A percentile compares a stretch with the other conserved stretches of the same genome.
Evolutionary conservation across 2,888 invertebrate genomes (phyloP).

Genomic region (Acleris emargana): DNA sequence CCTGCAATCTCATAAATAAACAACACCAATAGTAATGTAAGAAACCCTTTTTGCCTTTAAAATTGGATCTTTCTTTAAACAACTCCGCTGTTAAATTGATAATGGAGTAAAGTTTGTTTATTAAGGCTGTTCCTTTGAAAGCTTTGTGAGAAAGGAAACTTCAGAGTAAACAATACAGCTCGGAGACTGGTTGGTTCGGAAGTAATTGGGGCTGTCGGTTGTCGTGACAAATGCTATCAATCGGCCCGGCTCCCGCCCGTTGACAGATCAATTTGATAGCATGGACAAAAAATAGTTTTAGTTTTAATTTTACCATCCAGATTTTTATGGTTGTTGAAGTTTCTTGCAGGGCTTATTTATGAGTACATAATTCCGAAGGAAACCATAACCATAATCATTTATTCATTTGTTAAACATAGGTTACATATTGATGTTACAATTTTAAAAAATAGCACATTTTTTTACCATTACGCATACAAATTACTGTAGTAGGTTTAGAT

Average conservation of each 20-base stretch:
- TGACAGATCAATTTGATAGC: constrained; percentile 26
- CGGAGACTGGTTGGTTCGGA: constrained; percentile 14
- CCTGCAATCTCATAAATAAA: constrained; percentile 18
- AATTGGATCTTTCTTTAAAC: constrained; percentile 14
- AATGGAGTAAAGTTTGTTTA: constrained; percentile 26
- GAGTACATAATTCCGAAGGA: too few relatives aligned
- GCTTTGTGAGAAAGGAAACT: constrained; percentile 24
- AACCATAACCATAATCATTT: too few relatives aligned
- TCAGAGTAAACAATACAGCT: constrained; percentile 17
- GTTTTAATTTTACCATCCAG: too few relatives aligned
- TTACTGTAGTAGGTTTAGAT: too few relatives aligned
- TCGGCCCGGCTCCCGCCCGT: constrained; percentile 10
- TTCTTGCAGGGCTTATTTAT: too few relatives aligned
- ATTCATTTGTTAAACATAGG: too few relatives aligned
- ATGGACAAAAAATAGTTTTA: too few relatives aligned
- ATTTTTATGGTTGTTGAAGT: too few relatives aligned
- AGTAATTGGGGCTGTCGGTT: constrained; percentile 30
- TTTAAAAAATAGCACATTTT: too few relatives aligned
- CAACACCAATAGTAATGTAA: constrained; percentile 17
- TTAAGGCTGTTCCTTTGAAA: constrained; percentile 21
- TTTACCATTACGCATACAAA: too few relatives aligned
- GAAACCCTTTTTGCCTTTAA: constrained; percentile 12
- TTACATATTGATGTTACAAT: too few relatives aligned
- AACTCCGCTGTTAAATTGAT: constrained; percentile 19
- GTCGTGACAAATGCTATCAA: constrained; percentile 27